Base-by-base conservation (phyloP, 2,113 vertebrate species). In the Megaceryle torquata region DNA sequence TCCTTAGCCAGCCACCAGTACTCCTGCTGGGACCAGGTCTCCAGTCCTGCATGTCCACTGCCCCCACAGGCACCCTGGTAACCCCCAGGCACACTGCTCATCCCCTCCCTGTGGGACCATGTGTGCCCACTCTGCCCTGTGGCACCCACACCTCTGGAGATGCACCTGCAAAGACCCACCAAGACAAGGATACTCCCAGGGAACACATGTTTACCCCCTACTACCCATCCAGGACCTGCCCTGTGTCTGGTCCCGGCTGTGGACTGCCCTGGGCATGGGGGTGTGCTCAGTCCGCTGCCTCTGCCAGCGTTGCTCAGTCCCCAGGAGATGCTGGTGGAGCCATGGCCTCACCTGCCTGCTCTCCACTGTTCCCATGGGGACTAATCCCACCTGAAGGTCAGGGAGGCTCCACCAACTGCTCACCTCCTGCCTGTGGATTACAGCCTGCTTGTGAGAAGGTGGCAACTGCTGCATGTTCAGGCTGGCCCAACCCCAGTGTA, bases 331-430 rank as follows among this genome's bases (percentile, higher is more conserved):
- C n/a, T 3, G 6, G 61, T n/a, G 82, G 35, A 93, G 29, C 35
- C 0, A 26, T 46, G 79, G 90, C 72, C 72, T 94, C 90, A 76
- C 85, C 94, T 90, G 69, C 86, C 69, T 83, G 80, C 80, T 84
- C 92, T 91, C 91, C 89, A 59, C 60, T 54, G 97, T 98, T 97
- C 86, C 97, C 98, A 98, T 98, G 97, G 97, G 97, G 95, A 98
- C 77, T 98, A 98, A 98, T 98, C 98, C 97, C 93, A 91, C 84
- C 81, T 97, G 97, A 98, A 98, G 98, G 98, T 98, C 98, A 98
- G 82, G 44, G 35, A 97, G 95, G 95, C 96, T 96, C 92, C 10
- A 0, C 83, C 94, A 95, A 95, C 97, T 97, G 96, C 96, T 95
- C 82, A 61, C 82, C 94, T 95, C 82, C 91, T 94, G 95, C 89